Conservation (phyloP, 2,888 invertebrate genomes). For the Dendrolimus pini region DNA sequence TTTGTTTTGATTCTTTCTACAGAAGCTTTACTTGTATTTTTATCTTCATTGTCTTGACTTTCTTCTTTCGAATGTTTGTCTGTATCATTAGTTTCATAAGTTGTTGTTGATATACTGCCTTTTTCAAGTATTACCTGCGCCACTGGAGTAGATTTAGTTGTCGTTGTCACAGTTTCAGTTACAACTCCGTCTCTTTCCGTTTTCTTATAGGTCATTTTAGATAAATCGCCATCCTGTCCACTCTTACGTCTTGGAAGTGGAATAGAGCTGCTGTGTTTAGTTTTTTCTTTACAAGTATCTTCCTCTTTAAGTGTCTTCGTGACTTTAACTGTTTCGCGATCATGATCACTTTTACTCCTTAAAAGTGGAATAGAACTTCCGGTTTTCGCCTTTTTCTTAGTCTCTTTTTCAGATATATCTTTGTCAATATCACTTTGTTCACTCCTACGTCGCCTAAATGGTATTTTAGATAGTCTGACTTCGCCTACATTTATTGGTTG, state of each 20-base stretch:
- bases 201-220: neutral
- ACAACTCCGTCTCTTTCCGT: neutral
- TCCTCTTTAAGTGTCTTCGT: neutral
- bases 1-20: neutral
- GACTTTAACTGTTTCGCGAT: neutral
- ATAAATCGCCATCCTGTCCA: neutral
- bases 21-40: neutral
- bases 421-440: conserved; percentile 20
- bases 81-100: neutral
- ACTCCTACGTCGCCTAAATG: conserved; percentile 41
- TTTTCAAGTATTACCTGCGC: neutral
- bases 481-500: conserved; percentile 30
- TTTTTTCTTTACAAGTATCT: neutral
- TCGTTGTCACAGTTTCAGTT: conserved; percentile 1
- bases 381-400: neutral
- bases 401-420: conserved; percentile 5
- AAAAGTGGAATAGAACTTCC: neutral
- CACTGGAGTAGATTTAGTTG: neutral
- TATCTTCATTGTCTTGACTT: neutral
- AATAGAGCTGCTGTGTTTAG: neutral
- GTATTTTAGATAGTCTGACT: conserved; percentile 43
- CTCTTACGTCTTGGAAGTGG: neutral
- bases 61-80: neutral
- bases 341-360: neutral
- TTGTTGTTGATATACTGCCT: neutral